Evolutionary conservation across 2,888 invertebrate genomes (phyloP).

Genomic region (Malthinus flaveolus): DNA sequence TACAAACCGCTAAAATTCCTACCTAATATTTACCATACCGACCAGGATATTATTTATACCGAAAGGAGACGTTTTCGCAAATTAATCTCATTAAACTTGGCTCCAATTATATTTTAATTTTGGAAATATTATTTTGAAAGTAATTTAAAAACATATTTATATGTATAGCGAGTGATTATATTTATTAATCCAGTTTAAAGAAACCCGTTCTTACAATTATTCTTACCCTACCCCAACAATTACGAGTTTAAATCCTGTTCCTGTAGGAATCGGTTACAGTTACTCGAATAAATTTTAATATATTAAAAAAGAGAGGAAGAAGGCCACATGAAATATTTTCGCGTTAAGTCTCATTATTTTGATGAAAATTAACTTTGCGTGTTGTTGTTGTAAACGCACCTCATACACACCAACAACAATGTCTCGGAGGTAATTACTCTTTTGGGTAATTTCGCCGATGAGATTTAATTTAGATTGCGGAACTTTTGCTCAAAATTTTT

Average conservation of each 20-base stretch:
- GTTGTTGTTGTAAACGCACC: background rate
- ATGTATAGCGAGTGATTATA: too few species aligned
- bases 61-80: background rate
- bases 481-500: constrained; percentile 5
- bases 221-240: constrained; percentile 42
- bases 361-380: background rate
- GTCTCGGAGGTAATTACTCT: constrained; percentile 18
- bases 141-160: too few species aligned
- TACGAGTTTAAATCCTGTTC: constrained; percentile 14
- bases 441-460: constrained; percentile 13
- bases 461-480: constrained; percentile 26
- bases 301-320: background rate
- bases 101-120: background rate
- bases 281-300: background rate
- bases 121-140: too few species aligned
- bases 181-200: constrained; percentile 25
- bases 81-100: background rate
- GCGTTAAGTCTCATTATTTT: background rate
- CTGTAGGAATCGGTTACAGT: constrained; percentile 17
- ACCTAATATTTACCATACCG: too few species aligned
- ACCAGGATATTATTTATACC: too few species aligned
- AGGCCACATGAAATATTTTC: background rate
- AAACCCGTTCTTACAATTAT: constrained; percentile 40
- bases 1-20: too few species aligned
- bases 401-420: too few species aligned